Evolutionary conservation across 2,888 invertebrate species (phyloP), one percentile per base, ranked within the genome.

Genomic region (Linyphia triangularis): DNA sequence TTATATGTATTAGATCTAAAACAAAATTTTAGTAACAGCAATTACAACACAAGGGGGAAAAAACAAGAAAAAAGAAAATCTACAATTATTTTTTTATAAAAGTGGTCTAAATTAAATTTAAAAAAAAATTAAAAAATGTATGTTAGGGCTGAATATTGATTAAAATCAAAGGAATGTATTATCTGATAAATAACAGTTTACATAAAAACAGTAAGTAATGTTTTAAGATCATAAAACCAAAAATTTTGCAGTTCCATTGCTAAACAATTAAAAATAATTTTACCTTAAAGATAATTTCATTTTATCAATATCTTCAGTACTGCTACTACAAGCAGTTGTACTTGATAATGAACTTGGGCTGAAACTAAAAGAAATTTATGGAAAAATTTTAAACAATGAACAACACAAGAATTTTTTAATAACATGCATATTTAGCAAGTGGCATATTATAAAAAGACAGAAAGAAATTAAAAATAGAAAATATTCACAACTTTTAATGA

Each of bases 271-370:
- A 70, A 70, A n/a, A 24, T 13, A 13, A 43, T n/a, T 9, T 19
- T 77, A 85, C 84, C 65, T 77, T 19, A 75, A 28, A 33, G 67
- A 19, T 9, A 33, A 57, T 67, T 26, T 73, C 22, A 73, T 57
- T 16, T 51, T 81, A 57, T 88, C 75, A 40, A 88, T 69, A 22
- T 88, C 81, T 75, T 88, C 86, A 59, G 65, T 81, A 57, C 86
- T 88, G 33, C 85, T 86, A n/a, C 63, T 65, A 79, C 22, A 67
- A n/a, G 67, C 86, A 33, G 79, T 72, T 43, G 51, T 63, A 67
- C 79, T 86, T 30, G 86, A 88, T 26, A 81, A 22, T 37, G 86
- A 88, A 24, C 75, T 43, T 19, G 86, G 86, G 40, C 86, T 88
- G 22, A 81, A 88, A 26, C 65, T 81, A 33, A 75, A 30, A 40